These are phyloP conservation scores for Exephanes ischioxanthus DNA, from an alignment of 2,888 invertebrate genomes.

Conservation along the genomic window DNA sequence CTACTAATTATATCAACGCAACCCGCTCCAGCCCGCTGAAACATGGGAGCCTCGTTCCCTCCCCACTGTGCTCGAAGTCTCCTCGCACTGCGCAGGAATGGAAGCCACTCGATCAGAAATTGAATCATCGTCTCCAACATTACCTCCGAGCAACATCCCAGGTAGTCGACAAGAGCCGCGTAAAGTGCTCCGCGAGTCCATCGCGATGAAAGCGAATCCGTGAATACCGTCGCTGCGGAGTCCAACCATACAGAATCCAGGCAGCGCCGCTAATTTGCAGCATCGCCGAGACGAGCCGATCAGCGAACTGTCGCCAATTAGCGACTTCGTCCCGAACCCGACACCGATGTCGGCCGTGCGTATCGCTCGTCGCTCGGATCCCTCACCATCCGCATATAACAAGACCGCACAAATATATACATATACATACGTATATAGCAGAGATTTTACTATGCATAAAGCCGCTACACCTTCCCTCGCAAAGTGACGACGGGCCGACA, in stretches of 20 bases:
- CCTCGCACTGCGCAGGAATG: no score
- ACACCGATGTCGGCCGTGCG: background rate
- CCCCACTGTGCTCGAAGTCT: no score
- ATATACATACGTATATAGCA: background rate
- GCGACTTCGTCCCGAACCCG: constrained; percentile 14
- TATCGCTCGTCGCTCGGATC: constrained; percentile 25
- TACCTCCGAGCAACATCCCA: no score
- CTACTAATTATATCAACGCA: background rate
- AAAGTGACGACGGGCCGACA: constrained; percentile 13
- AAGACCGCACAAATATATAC: background rate
- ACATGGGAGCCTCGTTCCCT: no score
- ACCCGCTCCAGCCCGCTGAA: no score
- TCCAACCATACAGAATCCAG: background rate
- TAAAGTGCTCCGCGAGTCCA: background rate
- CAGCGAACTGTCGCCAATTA: constrained; percentile 50
- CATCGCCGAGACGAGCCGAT: constrained; percentile 53
- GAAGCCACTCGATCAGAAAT: background rate
- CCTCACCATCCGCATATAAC: background rate
- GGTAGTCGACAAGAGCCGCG: background rate
- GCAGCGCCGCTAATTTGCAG: constrained; percentile 38
- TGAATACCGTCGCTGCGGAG: constrained; percentile 28
- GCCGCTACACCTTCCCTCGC: background rate
- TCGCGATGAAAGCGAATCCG: background rate
- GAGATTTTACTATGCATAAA: background rate
- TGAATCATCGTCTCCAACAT: background rate